Conservation (phyloP, 2,113 vertebrate genomes). For the Oryctolagus cuniculus region mOryCun1.1 NC_091436.1:20309001-20309500, state of each 20-base stretch:
- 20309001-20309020: constrained; percentile 77
- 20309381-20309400: constrained; percentile 35
- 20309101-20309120: constrained; percentile 51
- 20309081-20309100: constrained; percentile 77
- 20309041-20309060: constrained; percentile 71
- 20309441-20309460: constrained; percentile 70
- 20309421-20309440: constrained; percentile 57
- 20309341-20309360: not conserved
- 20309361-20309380: constrained; percentile 3
- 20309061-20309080: constrained; percentile 65
- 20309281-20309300: not conserved
- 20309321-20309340: not conserved
- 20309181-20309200: constrained; percentile 28
- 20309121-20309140: constrained; percentile 39
- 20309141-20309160: constrained; percentile 34
- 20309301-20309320: not conserved
- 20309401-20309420: constrained; percentile 44
- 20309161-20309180: constrained; percentile 39
- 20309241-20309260: constrained; percentile 41
- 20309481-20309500: constrained; percentile 58
- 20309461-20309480: constrained; percentile 69
- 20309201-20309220: constrained; percentile 17
- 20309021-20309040: constrained; percentile 37
- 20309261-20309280: not conserved
- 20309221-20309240: constrained; percentile 18